phyloP scores from a whole-genome alignment of 2,113 vertebrate genomes.

The Grallaria varia region DNA sequence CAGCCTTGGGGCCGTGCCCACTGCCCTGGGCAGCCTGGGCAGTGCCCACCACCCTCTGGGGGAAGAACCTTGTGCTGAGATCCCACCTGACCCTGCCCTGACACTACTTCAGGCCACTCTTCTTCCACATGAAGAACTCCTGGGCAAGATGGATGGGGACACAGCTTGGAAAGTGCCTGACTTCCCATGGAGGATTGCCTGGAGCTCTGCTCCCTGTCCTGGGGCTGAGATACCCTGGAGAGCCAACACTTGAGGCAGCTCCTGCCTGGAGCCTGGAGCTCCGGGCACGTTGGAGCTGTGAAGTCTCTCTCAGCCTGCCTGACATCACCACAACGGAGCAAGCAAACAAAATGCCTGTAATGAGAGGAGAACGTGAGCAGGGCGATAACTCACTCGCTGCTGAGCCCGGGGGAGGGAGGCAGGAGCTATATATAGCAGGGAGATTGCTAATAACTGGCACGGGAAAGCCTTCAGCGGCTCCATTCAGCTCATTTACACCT shows the following conservation, averaged over 20 bases:
- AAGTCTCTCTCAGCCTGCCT: not conserved
- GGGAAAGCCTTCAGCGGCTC: not conserved
- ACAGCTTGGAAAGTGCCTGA: accelerated
- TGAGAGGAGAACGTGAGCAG: not conserved
- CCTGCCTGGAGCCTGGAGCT: not conserved
- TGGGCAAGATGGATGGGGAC: not conserved
- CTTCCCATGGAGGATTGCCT: not conserved
- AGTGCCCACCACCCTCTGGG: not conserved
- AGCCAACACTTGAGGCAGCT: not conserved
- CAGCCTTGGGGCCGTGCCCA: not conserved
- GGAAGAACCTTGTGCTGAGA: not conserved
- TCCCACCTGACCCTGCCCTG: not conserved
- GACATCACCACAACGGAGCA: not conserved
- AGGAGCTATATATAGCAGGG: slow-evolving; percentile 39
- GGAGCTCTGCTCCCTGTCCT: not conserved
- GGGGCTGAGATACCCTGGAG: not conserved
- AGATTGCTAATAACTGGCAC: slow-evolving; percentile 14
- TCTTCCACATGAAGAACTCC: not conserved
- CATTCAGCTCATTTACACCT: slow-evolving; percentile 3
- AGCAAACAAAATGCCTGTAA: not conserved
- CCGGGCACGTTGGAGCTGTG: accelerated
- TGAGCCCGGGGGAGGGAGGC: not conserved
- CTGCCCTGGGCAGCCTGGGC: not conserved
- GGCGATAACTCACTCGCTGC: slow-evolving; percentile 4
- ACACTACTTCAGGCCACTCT: not conserved